Conservation (phyloP, 2,113 vertebrate species). For the Hucho hucho region DNA sequence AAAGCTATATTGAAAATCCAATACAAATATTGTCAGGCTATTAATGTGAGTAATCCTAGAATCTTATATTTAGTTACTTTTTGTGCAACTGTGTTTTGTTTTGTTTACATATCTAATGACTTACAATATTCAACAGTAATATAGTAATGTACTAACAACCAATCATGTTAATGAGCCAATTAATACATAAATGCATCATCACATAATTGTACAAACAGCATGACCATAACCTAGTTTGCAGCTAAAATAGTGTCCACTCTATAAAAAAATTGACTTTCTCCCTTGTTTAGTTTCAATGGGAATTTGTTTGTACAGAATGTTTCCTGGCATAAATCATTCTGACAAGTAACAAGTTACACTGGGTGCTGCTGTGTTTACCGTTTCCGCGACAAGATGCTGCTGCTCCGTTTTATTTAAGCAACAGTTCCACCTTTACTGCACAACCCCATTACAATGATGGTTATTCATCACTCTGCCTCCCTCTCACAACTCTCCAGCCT, state of each 20-base stretch:
- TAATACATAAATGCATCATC: slow-evolving; percentile 19
- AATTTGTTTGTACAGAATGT: slow-evolving; percentile 73
- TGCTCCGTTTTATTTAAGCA: slow-evolving; percentile 69
- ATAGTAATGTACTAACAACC: too few relatives aligned
- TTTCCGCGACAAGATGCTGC: slow-evolving; percentile 66
- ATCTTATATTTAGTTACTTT: too few relatives aligned
- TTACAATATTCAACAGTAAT: too few relatives aligned
- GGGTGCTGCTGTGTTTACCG: slow-evolving; percentile 68
- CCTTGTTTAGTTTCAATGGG: slow-evolving; percentile 75
- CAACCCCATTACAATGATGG: slow-evolving; percentile 70
- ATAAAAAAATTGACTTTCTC: slow-evolving; percentile 73
- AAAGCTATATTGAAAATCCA: too few relatives aligned
- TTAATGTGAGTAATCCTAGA: too few relatives aligned
- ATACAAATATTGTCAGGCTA: too few relatives aligned
- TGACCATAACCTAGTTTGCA: slow-evolving; percentile 69
- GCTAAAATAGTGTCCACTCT: slow-evolving; percentile 61
- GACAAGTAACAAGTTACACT: slow-evolving; percentile 75
- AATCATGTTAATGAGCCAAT: too few relatives aligned
- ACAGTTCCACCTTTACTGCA: slow-evolving; percentile 65
- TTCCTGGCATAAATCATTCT: slow-evolving; percentile 75
- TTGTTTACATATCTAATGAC: too few relatives aligned
- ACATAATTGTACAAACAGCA: slow-evolving; percentile 58
- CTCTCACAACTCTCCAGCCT: slow-evolving; percentile 21
- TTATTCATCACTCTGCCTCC: slow-evolving; percentile 71
- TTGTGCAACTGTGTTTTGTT: too few relatives aligned